These are phyloP conservation scores for Drosophila kepulauana DNA, from an alignment of 1,140 invertebrate species.

Conservation along the genomic window DNA sequence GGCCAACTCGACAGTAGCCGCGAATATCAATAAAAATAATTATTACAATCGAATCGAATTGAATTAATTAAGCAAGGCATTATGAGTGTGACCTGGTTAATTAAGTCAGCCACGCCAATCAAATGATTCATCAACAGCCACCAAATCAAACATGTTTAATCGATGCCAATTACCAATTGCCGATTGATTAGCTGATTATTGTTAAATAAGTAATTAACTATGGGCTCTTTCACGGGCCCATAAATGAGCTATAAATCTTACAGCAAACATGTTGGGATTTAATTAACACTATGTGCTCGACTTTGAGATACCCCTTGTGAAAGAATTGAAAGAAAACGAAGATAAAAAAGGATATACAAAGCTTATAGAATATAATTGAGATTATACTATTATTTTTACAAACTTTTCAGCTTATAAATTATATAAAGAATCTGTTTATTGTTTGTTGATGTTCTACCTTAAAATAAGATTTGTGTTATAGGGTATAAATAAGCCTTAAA, in stretches of 20 bases:
- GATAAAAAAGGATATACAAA: not conserved
- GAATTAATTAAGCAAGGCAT: conserved; percentile 52
- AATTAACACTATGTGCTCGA: not conserved
- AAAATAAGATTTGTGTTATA: not conserved
- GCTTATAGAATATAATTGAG: no score
- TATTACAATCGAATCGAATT: not conserved
- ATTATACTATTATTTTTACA: no score
- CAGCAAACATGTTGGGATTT: not conserved
- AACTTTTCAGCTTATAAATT: no score
- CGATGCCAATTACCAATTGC: conserved; percentile 15
- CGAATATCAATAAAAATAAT: conserved; percentile 30
- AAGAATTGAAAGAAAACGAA: not conserved
- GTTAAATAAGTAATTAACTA: conserved; percentile 38
- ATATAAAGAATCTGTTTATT: no score
- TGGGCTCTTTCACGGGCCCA: not conserved
- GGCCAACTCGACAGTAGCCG: conserved; percentile 34
- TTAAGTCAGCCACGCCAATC: conserved; percentile 12
- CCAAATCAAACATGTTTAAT: conserved; percentile 30
- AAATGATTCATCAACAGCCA: conserved; percentile 6
- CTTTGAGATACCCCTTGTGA: not conserved
- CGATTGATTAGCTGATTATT: conserved; percentile 25
- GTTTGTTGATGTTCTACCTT: no score
- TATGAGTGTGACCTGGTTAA: conserved; percentile 24
- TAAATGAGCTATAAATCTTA: conserved; percentile 23
- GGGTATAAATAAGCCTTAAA: conserved; percentile 9